Evolutionary conservation across 2,113 vertebrate species (phyloP), one percentile per base, ranked within the genome.

Genomic region (Platysternon megacephalum): DNA sequence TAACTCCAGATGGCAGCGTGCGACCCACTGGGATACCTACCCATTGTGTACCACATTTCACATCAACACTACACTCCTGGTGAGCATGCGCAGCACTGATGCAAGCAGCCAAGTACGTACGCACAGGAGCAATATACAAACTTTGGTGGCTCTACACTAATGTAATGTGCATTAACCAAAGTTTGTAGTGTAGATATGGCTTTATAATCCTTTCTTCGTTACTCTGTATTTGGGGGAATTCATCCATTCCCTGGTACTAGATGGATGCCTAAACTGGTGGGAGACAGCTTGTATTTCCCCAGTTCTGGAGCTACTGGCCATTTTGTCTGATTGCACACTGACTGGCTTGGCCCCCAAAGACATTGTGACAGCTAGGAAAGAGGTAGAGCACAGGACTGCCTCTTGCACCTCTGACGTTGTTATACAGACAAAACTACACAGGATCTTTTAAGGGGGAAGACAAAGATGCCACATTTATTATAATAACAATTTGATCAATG

Each of bases 321-420:
- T 91, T 88, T 85, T 3, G 39, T 6, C 32, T 86, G 56, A 89
- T 88, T 86, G 76, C 28, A 4, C 0, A 0, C 16, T 86, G 58
- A 42, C 46, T 2, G 0, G 22, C 35, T 0, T 0, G 79, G 26
- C 84, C 39, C 79, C 65, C 21, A 35, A 53, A 85, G 56, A 81
- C 51, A 74, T 1, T 58, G 3, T 81, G 22, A 28, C 74, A 91
- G 26, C 46, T 88, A 21, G 12, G n/a, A 28, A 89, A 93, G 80
- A 86, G 79, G 81, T 85, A 87, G 51, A 56, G 46, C 44, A 28
- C 53, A 76, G 51, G 86, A 44, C 22, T 44, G 42, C 21, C 39
- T 35, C 84, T 35, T 13, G 10, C 1, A 0, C 32, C 46, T 79
- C 12, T 65, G 61, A 83, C 86, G 44, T 19, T n/a, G n/a, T n/a